These are phyloP conservation scores for Aleiodes leptofemur DNA, from an alignment of 2,888 invertebrate species.

Conservation along the genomic window DNA sequence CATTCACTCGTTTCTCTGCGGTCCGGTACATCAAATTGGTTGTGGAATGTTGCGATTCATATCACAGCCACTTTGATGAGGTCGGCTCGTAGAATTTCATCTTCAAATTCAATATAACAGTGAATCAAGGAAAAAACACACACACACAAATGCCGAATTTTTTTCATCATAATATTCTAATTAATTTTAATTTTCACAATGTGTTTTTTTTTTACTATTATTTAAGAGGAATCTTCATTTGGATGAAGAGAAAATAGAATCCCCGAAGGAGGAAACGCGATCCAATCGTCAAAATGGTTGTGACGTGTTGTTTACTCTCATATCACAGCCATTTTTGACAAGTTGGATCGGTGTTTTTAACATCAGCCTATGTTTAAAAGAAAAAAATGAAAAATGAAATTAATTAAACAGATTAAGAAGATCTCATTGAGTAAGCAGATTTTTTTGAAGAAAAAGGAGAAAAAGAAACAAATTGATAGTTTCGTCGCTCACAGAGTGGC, in stretches of 20 bases:
- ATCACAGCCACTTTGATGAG: slow-evolving; percentile 99
- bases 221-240: background rate
- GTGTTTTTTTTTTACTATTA: slow-evolving; percentile 1
- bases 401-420: slow-evolving; percentile 29
- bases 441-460: background rate
- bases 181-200: slow-evolving; percentile 6
- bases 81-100: slow-evolving; percentile 79
- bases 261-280: slow-evolving; percentile 61
- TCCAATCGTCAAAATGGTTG: slow-evolving; percentile 88
- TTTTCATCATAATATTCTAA: background rate
- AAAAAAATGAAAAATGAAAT: slow-evolving; percentile 11
- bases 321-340: slow-evolving; percentile 98
- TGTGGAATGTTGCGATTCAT: slow-evolving; percentile 88
- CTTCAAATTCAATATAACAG: slow-evolving; percentile 55
- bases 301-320: slow-evolving; percentile 82
- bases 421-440: slow-evolving; percentile 8
- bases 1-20: slow-evolving; percentile 71
- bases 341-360: slow-evolving; percentile 82
- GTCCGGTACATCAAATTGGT: slow-evolving; percentile 90
- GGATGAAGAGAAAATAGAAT: slow-evolving; percentile 16
- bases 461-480: slow-evolving; percentile 56
- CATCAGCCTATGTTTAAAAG: slow-evolving; percentile 58
- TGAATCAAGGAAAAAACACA: slow-evolving; percentile 1
- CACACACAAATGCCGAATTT: background rate
- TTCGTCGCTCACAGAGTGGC: slow-evolving; percentile 91